These are phyloP conservation scores for Sinocyclocheilus rhinocerous DNA, from an alignment of 2,113 vertebrate genomes.

Conservation along the genomic window DNA sequence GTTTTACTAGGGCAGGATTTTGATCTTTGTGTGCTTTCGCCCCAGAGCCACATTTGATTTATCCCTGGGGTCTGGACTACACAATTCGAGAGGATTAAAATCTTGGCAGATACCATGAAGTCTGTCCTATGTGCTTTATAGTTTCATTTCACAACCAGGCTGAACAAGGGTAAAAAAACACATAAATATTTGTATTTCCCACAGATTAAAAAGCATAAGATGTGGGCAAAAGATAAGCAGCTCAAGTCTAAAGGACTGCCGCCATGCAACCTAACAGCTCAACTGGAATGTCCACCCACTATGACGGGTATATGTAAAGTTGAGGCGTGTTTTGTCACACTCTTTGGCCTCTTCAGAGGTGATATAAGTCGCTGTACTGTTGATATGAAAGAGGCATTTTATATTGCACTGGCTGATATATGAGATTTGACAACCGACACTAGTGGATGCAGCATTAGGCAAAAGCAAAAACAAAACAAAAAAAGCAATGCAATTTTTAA, in stretches of 20 bases:
- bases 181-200: slow-evolving; percentile 52
- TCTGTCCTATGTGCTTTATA: slow-evolving; percentile 33
- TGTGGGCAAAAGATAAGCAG: slow-evolving; percentile 34
- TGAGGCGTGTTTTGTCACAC: neutral
- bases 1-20: neutral
- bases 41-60: neutral
- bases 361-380: neutral
- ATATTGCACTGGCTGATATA: neutral
- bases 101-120: slow-evolving; percentile 22
- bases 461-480: neutral
- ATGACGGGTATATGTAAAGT: neutral
- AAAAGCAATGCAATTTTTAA: neutral
- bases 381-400: neutral
- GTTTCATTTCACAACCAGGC: slow-evolving; percentile 41
- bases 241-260: neutral
- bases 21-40: neutral
- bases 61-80: neutral
- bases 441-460: neutral
- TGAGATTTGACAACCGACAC: neutral
- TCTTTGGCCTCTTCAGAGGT: neutral
- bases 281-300: neutral
- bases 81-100: neutral
- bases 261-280: slow-evolving; percentile 4
- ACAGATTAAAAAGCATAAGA: slow-evolving; percentile 37
- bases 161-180: slow-evolving; percentile 26